A percentile compares a stretch with the other conserved stretches of the same genome.
Conservation (phyloP, 1,140 invertebrate species). For the Holotrichia oblita region DNA sequence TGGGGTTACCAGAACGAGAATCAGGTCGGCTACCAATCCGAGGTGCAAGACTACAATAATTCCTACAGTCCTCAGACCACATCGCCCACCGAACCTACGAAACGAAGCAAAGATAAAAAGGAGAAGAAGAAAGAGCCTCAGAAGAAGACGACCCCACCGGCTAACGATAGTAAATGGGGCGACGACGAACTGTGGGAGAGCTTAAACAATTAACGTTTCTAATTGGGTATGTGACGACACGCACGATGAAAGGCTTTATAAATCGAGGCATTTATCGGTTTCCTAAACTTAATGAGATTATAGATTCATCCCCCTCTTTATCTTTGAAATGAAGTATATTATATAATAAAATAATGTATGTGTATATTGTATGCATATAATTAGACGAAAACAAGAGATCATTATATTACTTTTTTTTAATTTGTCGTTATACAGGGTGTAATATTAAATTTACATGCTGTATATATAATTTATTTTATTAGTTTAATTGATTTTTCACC, state of each 20-base stretch:
- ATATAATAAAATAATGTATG: no score
- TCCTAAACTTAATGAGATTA: background rate
- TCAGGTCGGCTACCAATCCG: conserved; percentile 52
- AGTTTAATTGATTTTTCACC: no score
- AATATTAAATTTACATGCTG: no score
- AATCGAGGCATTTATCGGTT: background rate
- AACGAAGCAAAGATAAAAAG: conserved; percentile 47
- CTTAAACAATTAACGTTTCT: conserved; percentile 59
- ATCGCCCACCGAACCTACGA: conserved; percentile 50
- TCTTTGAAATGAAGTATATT: no score
- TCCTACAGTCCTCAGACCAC: conserved; percentile 19
- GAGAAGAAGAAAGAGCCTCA: conserved; percentile 53
- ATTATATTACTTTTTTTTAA: no score
- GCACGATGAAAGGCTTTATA: no score
- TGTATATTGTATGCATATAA: no score
- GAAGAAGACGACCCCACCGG: conserved; percentile 42
- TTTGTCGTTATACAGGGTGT: no score
- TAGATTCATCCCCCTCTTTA: no score
- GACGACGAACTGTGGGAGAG: conserved; percentile 62
- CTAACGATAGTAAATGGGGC: conserved; percentile 58
- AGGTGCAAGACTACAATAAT: conserved; percentile 33
- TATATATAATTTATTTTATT: no score
- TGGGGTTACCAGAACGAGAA: conserved; percentile 57
- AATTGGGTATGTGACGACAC: background rate
- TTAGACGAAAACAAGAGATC: no score